Evolutionary conservation across 2,113 vertebrate genomes (phyloP).

Genomic region (Bubalus kerabau): DNA sequence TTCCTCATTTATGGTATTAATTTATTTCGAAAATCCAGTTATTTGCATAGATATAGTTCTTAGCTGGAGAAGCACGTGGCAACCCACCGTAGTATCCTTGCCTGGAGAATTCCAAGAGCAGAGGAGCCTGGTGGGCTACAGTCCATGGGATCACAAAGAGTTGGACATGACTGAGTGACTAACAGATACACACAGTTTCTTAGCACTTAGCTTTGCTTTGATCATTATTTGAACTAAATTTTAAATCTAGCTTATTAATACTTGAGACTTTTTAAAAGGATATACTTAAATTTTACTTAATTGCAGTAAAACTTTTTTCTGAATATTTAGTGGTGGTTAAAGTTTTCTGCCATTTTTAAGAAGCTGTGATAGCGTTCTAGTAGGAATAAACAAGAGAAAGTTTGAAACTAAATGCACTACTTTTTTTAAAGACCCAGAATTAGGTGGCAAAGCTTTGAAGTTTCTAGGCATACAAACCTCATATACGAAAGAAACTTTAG

Average conservation of each 20-base stretch:
- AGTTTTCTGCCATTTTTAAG: not conserved
- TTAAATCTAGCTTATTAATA: not conserved
- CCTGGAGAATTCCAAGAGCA: not conserved
- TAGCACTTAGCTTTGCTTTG: not conserved
- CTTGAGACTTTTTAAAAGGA: not conserved
- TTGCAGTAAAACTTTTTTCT: not conserved
- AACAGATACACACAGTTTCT: not conserved
- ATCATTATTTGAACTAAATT: not conserved
- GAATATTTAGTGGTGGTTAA: not conserved
- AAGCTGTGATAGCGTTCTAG: not conserved
- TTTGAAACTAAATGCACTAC: not conserved
- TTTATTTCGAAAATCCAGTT: not conserved
- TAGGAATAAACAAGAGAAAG: not conserved
- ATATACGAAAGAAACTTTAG: not conserved
- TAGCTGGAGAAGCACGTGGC: not conserved
- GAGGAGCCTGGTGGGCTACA: not conserved
- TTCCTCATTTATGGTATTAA: constrained; percentile 2
- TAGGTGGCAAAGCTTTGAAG: not conserved
- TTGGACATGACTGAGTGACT: not conserved
- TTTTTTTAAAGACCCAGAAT: not conserved
- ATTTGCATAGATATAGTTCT: not conserved
- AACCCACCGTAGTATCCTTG: not conserved
- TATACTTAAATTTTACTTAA: not conserved
- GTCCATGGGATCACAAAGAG: not conserved
- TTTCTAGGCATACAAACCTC: not conserved